These are phyloP conservation scores for Catocala fraxini DNA, from an alignment of 2,888 invertebrate genomes.

Conservation along the genomic window DNA sequence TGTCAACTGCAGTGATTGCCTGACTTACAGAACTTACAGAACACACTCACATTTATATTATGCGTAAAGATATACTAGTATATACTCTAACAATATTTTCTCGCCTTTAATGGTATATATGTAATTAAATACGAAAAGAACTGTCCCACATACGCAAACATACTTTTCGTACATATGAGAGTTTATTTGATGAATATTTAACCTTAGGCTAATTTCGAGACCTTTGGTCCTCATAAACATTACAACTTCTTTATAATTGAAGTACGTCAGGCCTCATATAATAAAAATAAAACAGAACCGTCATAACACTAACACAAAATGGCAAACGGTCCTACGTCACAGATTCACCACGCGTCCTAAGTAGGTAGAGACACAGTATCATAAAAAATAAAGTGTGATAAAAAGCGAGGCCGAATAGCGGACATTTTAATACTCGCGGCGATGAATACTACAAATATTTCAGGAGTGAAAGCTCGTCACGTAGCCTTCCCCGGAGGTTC, in stretches of 20 bases:
- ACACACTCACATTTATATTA: too few species aligned
- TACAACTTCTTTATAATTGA: background rate
- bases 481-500: conserved; percentile 72
- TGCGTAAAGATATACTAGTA: too few species aligned
- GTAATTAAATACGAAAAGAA: too few species aligned
- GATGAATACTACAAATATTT: conserved; percentile 85
- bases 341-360: conserved; percentile 18
- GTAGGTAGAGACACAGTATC: conserved; percentile 24
- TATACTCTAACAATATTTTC: too few species aligned
- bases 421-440: conserved; percentile 77
- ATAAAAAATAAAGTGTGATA: conserved; percentile 55
- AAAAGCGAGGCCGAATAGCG: conserved; percentile 60
- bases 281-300: conserved; percentile 5
- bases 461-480: conserved; percentile 76
- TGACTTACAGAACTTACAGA: too few species aligned
- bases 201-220: conserved; percentile 1
- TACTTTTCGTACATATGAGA: too few species aligned
- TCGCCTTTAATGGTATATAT: too few species aligned
- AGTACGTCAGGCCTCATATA: conserved; percentile 6
- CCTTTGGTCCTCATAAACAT: background rate
- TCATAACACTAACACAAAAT: conserved; percentile 12
- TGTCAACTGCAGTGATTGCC: too few species aligned
- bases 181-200: background rate
- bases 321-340: conserved; percentile 8
- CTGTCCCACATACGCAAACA: too few species aligned